Evolutionary conservation across 2,888 invertebrate species (phyloP), one percentile per base, ranked within the genome.

Genomic region (Lampropteryx suffumata): DNA sequence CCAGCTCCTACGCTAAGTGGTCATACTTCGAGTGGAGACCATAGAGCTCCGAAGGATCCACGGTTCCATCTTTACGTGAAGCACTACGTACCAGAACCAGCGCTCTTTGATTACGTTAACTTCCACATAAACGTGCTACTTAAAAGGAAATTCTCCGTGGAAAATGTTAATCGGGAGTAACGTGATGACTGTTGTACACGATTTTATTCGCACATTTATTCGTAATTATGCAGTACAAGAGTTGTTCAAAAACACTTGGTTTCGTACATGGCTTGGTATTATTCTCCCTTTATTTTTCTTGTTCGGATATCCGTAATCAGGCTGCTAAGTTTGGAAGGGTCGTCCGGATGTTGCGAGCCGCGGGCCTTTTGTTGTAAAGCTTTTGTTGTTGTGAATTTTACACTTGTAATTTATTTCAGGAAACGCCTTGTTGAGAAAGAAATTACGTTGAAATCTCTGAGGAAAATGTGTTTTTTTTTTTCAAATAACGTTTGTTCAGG

Each of bases 321-420:
- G 82, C 86, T 82, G 82, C 80, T 85, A 89, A 89, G 90, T 90
- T 90, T 84, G 85, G 88, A 84, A 86, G 85, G 89, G 87, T 85
- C 87, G 78, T 75, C 87, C 90, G 89, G 90, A 89, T 86, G 89
- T 88, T 86, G 79, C 76, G 84, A 80, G 84, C 88, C 84, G 82
- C 86, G 82, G 83, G 86, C 84, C 89, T 90, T 89, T 90, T 90
- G 87, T 89, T 89, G 85, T 82, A 84, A 75, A 77, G 78, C 87
- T 88, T 86, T 89, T 89, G 87, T 90, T 90, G 87, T 86, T 89
- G 84, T 84, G 86, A 88, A 89, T 90, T 90, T 89, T 89, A 89
- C 90, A 90, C 89, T 89, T 87, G 89, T 90, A 88, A 90, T 90
- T 90, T 89, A 89, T 90, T 89, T 86, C 87, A 87, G 88, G 88